phyloP scores from a whole-genome alignment of 2,797 vertebrate species.

The Platyrinchus mystaceus region DNA sequence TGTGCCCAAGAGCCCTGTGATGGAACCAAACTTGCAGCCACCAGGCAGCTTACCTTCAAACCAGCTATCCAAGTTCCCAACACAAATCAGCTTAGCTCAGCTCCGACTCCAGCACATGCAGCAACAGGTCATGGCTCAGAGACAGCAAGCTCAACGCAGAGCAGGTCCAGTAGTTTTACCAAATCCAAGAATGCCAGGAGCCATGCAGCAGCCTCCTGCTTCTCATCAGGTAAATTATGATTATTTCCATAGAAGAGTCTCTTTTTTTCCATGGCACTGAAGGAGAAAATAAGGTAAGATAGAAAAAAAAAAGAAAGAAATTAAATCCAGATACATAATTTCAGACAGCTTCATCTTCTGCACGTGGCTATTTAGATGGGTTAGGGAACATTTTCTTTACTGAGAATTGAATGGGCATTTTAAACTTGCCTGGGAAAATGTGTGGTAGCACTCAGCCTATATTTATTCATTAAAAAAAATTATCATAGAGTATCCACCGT shows the following conservation, averaged over 20 bases:
- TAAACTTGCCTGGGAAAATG: not conserved
- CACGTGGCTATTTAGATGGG: fast-evolving
- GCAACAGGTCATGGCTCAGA: constrained; percentile 83
- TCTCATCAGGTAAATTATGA: constrained; percentile 73
- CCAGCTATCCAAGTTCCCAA: constrained; percentile 82
- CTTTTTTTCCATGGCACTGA: not conserved
- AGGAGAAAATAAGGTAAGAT: not conserved
- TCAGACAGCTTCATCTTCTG: not conserved
- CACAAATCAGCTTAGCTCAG: constrained; percentile 82
- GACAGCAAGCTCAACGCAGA: constrained; percentile 80
- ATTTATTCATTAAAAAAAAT: not conserved
- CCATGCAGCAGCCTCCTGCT: constrained; percentile 71
- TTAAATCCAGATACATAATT: not conserved
- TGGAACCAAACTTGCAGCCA: constrained; percentile 72
- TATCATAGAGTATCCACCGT: not conserved
- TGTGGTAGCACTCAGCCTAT: not conserved
- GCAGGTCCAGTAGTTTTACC: constrained; percentile 72
- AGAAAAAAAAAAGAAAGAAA: not conserved
- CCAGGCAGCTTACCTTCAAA: constrained; percentile 74
- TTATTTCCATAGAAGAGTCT: not conserved
- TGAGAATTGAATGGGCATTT: not conserved
- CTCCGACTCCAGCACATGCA: constrained; percentile 85
- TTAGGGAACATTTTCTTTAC: not conserved
- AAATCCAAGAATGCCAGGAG: constrained; percentile 75
- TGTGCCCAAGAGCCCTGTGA: constrained; percentile 73